These are phyloP conservation scores for Heliconius erato DNA, from an alignment of 2,888 invertebrate species.

Conservation along the genomic window DNA sequence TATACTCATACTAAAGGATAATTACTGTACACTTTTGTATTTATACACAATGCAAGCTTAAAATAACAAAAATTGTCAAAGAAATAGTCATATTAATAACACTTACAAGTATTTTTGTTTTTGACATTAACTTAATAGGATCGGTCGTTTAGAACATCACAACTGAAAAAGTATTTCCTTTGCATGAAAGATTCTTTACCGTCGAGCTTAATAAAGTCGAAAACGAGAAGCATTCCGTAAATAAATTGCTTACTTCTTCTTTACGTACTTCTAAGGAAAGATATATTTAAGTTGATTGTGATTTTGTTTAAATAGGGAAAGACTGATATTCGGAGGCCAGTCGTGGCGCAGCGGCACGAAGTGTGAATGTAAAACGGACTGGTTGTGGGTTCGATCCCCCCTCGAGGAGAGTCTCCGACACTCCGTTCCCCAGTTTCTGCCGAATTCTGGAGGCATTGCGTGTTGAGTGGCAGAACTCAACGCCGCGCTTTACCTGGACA, in stretches of 20 bases:
- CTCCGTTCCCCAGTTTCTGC: too few relatives aligned
- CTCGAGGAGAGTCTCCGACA: too few relatives aligned
- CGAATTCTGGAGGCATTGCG: too few relatives aligned
- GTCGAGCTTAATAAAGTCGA: conserved; percentile 17
- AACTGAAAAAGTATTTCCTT: conserved; percentile 54
- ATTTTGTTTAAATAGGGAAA: neutral
- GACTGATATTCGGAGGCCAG: neutral
- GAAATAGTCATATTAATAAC: neutral
- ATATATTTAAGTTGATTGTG: neutral
- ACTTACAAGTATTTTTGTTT: conserved; percentile 59
- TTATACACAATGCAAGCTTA: too few relatives aligned
- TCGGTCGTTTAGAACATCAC: conserved; percentile 46
- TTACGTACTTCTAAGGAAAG: conserved; percentile 3
- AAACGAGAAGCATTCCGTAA: neutral
- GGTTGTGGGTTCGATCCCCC: too few relatives aligned
- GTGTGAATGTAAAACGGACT: too few relatives aligned
- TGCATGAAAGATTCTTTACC: conserved; percentile 49
- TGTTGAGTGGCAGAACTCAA: too few relatives aligned
- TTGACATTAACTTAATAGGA: conserved; percentile 65
- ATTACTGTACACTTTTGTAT: too few relatives aligned
- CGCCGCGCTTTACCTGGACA: too few relatives aligned
- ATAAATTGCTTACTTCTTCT: conserved; percentile 10
- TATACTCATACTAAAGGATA: too few relatives aligned
- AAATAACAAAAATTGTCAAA: too few relatives aligned
- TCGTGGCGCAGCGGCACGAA: too few relatives aligned